Evolutionary conservation across 2,113 vertebrate species (phyloP), one percentile per base, ranked within the genome.

Genomic region (Leucoraja erinaceus): DNA sequence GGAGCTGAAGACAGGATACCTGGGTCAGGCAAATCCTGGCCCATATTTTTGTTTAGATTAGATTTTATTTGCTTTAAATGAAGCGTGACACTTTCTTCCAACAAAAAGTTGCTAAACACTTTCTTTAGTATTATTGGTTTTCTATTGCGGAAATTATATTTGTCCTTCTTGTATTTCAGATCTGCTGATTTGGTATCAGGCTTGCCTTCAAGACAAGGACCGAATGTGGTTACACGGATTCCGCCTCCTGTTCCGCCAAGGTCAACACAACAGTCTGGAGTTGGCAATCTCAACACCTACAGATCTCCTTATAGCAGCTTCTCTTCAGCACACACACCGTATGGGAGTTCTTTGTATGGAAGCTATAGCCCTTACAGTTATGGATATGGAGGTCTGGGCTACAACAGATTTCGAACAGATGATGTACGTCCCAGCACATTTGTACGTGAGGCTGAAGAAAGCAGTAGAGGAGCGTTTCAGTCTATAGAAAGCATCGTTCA

Each of bases 401-500:
- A 98, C 93, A 97, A 96, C 94, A 97, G 98, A 78, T 95, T 97
- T 75, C 96, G 95, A n/a, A 70, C 93, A 1, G 98, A 99, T 9
- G 96, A 98, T 0, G 94, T 97, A 0, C 96, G 97, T 7, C 97
- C 98, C 90, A 99, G 99, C 93, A 97, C 97, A 90, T 99, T 99
- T 93, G 98, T 99, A 78, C 98, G 98, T 93, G 98, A 99, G 95
- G 98, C 98, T 0, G 98, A 99, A 95, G 98, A 99, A 95, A 98
- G 98, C 96, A 99, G 99, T 96, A 96, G 98, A 0, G 98, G 98
- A 0, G 98, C 98, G 11, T 99, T 99, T 94, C 98, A 99, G 96
- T 99, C 98, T 94, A 98, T 99, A 18, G 98, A 99, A 93, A 99
- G 99, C 94, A 99, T 99, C 0, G 99, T 99, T 25, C 98, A 99